Percentiles rank a stretch among this genome's conserved stretches.
Conservation (phyloP, 37 sponge, comb jelly and placozoan species). For the Oopsacas minuta region DNA sequence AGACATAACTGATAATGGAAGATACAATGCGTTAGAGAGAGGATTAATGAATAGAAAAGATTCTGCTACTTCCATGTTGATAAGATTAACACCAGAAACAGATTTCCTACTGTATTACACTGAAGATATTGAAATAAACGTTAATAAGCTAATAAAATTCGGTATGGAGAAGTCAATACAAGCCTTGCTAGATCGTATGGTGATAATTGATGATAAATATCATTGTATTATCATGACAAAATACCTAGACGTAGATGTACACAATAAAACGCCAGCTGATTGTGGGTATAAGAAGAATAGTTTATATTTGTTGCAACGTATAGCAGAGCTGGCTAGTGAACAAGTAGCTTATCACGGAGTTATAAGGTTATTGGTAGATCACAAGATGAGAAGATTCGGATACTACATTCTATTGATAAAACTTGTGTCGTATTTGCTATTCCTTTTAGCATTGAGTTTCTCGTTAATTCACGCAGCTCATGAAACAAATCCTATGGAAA, state of each 20-base stretch:
- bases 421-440: background rate
- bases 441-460: background rate
- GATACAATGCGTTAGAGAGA: background rate
- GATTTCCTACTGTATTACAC: background rate
- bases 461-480: background rate
- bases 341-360: background rate
- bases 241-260: background rate
- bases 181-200: background rate
- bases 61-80: background rate
- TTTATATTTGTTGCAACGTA: background rate
- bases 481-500: background rate
- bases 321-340: background rate
- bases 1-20: background rate
- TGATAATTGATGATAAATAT: background rate
- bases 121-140: background rate
- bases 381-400: background rate
- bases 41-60: background rate
- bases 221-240: background rate
- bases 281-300: background rate
- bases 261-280: background rate
- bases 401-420: background rate
- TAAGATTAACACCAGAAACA: background rate
- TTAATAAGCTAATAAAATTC: background rate
- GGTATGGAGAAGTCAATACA: background rate
- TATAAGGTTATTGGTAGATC: background rate